Conservation (phyloP, 1,140 invertebrate species). For the Propsilocerus akamusi region DNA sequence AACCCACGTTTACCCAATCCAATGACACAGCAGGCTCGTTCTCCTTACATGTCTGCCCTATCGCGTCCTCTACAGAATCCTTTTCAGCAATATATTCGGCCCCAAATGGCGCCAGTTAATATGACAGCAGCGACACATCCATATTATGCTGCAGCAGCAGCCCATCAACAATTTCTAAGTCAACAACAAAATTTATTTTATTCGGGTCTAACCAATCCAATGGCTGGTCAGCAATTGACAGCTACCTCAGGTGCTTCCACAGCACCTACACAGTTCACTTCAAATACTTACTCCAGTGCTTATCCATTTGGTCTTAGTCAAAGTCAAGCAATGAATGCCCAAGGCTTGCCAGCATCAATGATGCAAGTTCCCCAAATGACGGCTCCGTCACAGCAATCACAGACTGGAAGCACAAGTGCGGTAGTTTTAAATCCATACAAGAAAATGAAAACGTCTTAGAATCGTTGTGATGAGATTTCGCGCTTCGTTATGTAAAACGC, state of each 20-base stretch:
- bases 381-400: conserved; percentile 6
- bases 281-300: not conserved
- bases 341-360: conserved; percentile 1
- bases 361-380: not conserved
- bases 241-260: not conserved
- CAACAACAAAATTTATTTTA: conserved; percentile 4
- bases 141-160: conserved; percentile 12
- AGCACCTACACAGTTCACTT: not conserved
- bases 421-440: conserved; percentile 62
- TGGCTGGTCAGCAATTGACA: not conserved
- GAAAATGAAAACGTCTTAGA: conserved; percentile 70
- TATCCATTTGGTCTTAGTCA: conserved; percentile 1
- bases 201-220: not conserved
- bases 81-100: not conserved
- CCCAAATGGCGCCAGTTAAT: conserved; percentile 8
- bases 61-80: not conserved
- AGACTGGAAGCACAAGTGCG: conserved; percentile 24
- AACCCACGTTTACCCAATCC: conserved; percentile 10
- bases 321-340: conserved; percentile 12
- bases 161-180: conserved; percentile 9
- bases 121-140: conserved; percentile 8
- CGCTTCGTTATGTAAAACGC: no score
- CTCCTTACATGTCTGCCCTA: not conserved
- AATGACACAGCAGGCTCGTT: not conserved
- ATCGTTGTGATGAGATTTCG: not conserved